Evolutionary conservation across 2,113 vertebrate genomes (phyloP).

Genomic region (Vidua chalybeata): DNA sequence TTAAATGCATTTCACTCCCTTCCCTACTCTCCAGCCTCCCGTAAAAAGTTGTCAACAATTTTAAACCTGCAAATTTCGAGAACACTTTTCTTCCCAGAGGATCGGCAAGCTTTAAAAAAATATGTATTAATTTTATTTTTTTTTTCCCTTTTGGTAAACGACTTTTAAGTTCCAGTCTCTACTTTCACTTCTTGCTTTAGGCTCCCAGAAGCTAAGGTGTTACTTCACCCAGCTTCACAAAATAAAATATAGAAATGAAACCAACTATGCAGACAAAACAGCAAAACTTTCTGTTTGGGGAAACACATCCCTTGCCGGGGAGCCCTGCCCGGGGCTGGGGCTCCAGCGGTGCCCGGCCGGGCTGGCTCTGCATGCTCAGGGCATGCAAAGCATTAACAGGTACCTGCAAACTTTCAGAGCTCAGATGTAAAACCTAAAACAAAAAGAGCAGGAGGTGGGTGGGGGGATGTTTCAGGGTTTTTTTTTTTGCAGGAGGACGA

Average conservation of each 20-base stretch:
- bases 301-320: conserved; percentile 62
- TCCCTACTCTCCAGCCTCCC: conserved; percentile 40
- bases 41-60: conserved; percentile 67
- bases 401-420: conserved; percentile 78
- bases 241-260: conserved; percentile 85
- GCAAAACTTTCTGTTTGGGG: conserved; percentile 78
- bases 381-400: conserved; percentile 78
- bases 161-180: conserved; percentile 76
- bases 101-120: neutral
- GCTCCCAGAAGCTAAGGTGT: conserved; percentile 79
- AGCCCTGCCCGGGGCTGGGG: conserved; percentile 35
- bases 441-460: conserved; percentile 18
- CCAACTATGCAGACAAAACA: conserved; percentile 75
- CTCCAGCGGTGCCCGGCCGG: conserved; percentile 55
- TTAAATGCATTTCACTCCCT: conserved; percentile 29
- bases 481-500: neutral
- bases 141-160: conserved; percentile 62
- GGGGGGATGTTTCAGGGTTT: neutral
- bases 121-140: neutral
- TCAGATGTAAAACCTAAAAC: conserved; percentile 59
- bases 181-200: conserved; percentile 85
- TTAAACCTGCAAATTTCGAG: conserved; percentile 38
- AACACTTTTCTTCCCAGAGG: conserved; percentile 35
- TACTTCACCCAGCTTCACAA: conserved; percentile 73
- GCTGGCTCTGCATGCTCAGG: conserved; percentile 36